Conservation (phyloP, 2,113 vertebrate species). For the Pteronura brasiliensis region DNA sequence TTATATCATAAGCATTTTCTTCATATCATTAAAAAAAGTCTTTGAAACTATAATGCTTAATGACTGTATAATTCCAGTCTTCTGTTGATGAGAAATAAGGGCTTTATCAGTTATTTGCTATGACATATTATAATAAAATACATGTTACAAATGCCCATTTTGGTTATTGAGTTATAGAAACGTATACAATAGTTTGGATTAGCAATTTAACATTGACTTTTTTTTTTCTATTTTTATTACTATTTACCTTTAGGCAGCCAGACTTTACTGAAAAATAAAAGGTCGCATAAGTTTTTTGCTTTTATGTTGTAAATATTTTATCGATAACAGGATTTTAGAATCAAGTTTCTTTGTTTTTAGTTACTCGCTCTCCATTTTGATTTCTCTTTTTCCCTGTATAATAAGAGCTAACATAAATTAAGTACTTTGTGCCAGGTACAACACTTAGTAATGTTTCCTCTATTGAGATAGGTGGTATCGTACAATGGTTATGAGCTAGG, state of each 20-base stretch:
- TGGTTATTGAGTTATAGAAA: not conserved
- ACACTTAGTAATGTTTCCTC: not conserved
- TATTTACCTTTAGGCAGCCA: not conserved
- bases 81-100: not conserved
- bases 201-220: not conserved
- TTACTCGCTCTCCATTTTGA: not conserved
- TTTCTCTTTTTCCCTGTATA: not conserved
- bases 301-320: not conserved
- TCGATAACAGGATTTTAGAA: not conserved
- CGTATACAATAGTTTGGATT: not conserved
- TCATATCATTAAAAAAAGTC: not conserved
- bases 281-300: not conserved
- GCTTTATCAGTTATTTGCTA: not conserved
- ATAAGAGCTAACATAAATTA: not conserved
- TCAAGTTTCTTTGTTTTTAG: not conserved
- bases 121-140: not conserved
- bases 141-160: not conserved
- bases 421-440: not conserved
- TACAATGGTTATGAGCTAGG: not conserved
- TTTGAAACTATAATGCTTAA: not conserved
- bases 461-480: not conserved
- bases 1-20: slow-evolving; percentile 13
- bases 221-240: not conserved
- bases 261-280: not conserved
- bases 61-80: not conserved